These are phyloP conservation scores for Albula glossodonta DNA, from an alignment of 2,113 vertebrate species.

Conservation along the genomic window DNA sequence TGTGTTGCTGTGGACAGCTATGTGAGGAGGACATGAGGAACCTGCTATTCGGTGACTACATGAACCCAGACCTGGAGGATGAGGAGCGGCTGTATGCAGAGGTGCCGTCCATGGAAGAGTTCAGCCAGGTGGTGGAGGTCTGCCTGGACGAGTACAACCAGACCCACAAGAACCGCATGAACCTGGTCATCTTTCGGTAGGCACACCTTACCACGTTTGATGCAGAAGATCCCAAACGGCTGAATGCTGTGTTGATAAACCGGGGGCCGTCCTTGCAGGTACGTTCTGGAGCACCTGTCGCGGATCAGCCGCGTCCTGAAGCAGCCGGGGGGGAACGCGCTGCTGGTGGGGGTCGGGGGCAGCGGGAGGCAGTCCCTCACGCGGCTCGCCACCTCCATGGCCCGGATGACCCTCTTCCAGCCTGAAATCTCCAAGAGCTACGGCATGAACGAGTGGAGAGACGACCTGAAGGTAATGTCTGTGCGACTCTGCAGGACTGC, in stretches of 20 bases:
- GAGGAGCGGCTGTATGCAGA: conserved; percentile 85
- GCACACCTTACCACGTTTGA: neutral
- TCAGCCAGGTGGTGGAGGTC: conserved; percentile 76
- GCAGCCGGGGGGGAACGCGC: conserved; percentile 86
- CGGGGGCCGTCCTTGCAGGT: conserved; percentile 64
- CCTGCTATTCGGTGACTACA: conserved; percentile 93
- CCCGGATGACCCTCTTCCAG: conserved; percentile 90
- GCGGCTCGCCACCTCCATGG: conserved; percentile 88
- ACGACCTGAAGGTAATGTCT: conserved; percentile 95
- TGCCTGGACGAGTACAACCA: conserved; percentile 94
- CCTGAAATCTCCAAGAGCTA: conserved; percentile 96
- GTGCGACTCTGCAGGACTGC: no score
- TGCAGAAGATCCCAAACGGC: neutral
- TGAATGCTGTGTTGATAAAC: neutral
- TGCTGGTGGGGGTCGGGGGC: conserved; percentile 90
- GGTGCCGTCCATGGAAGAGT: conserved; percentile 77
- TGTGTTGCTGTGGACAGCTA: conserved; percentile 62
- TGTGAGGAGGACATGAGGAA: conserved; percentile 84
- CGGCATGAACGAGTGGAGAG: conserved; percentile 90
- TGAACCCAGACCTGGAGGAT: conserved; percentile 86
- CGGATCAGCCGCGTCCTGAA: conserved; percentile 89
- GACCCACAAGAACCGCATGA: conserved; percentile 90
- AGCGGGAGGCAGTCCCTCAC: conserved; percentile 96
- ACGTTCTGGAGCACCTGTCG: conserved; percentile 92
- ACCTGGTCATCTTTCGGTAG: conserved; percentile 96